Conservation (phyloP, 2,888 invertebrate species). For the Eupithecia insigniata region DNA sequence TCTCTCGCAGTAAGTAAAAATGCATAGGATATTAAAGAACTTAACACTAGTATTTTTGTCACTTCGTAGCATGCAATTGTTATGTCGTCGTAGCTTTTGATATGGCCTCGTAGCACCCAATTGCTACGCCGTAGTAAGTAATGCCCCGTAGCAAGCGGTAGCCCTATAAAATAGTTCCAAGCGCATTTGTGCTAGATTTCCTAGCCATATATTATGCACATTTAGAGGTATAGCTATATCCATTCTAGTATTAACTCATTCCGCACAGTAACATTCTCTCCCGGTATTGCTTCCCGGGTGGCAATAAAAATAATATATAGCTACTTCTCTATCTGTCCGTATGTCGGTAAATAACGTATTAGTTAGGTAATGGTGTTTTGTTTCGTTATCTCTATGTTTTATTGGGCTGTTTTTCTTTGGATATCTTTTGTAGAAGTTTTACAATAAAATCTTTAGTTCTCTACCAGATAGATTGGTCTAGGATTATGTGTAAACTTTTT, state of each 20-base stretch:
- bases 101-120: neutral
- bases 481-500: neutral
- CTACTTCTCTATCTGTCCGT: conserved; percentile 47
- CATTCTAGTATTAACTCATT: conserved; percentile 33
- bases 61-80: neutral
- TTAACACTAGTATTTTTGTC: too few relatives aligned
- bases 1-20: too few relatives aligned
- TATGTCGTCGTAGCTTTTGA: neutral
- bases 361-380: conserved; percentile 46
- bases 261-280: conserved; percentile 36
- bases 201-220: neutral
- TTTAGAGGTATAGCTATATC: neutral
- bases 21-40: too few relatives aligned
- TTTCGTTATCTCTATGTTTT: conserved; percentile 30
- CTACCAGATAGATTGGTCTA: neutral
- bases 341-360: conserved; percentile 46
- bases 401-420: conserved; percentile 27
- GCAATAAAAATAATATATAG: conserved; percentile 69
- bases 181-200: neutral
- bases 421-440: conserved; percentile 2
- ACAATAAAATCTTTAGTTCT: conserved; percentile 5
- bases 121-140: neutral
- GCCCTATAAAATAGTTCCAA: neutral
- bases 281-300: conserved; percentile 56
- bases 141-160: neutral